Conservation (phyloP, 1,140 invertebrate species). For the Pachypsylla venusta region DNA sequence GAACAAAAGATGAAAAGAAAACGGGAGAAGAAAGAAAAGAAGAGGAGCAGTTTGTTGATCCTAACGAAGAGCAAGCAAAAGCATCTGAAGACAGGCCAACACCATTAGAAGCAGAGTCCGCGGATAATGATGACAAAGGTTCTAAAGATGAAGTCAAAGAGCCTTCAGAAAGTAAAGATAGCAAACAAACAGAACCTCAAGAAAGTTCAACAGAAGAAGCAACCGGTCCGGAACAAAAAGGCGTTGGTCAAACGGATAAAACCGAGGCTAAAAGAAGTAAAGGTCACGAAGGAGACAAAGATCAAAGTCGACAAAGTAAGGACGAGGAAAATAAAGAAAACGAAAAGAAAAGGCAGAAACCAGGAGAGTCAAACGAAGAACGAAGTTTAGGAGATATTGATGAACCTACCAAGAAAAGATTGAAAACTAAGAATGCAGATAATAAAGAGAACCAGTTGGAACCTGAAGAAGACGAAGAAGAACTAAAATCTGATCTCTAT, state of each 20-base stretch:
- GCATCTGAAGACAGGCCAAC: slow-evolving; percentile 40
- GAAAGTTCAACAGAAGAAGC: slow-evolving; percentile 16
- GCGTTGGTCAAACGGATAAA: slow-evolving; percentile 34
- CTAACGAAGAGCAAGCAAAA: slow-evolving; percentile 35
- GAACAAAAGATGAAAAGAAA: slow-evolving; percentile 29
- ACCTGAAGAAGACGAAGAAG: slow-evolving; percentile 34
- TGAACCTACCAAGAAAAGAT: slow-evolving; percentile 43
- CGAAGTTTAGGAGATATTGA: slow-evolving; percentile 43
- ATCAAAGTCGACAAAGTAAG: slow-evolving; percentile 31
- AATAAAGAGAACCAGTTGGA: slow-evolving; percentile 26
- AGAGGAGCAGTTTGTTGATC: slow-evolving; percentile 33
- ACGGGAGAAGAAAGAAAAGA: slow-evolving; percentile 27
- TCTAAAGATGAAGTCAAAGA: slow-evolving; percentile 27
- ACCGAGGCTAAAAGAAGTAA: slow-evolving; percentile 38
- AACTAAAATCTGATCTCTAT: slow-evolving; percentile 50
- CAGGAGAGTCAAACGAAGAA: slow-evolving; percentile 42
- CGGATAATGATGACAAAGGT: slow-evolving; percentile 23
- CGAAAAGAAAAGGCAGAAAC: slow-evolving; percentile 36
- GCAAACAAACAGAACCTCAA: neutral
- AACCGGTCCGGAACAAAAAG: slow-evolving; percentile 35
- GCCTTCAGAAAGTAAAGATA: slow-evolving; percentile 13
- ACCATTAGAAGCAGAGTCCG: slow-evolving; percentile 27
- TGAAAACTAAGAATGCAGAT: slow-evolving; percentile 40
- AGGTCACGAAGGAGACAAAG: slow-evolving; percentile 38
- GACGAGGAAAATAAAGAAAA: slow-evolving; percentile 25